Evolutionary conservation across 2,797 vertebrate genomes (phyloP).

Genomic region (Macropodus opercularis): DNA sequence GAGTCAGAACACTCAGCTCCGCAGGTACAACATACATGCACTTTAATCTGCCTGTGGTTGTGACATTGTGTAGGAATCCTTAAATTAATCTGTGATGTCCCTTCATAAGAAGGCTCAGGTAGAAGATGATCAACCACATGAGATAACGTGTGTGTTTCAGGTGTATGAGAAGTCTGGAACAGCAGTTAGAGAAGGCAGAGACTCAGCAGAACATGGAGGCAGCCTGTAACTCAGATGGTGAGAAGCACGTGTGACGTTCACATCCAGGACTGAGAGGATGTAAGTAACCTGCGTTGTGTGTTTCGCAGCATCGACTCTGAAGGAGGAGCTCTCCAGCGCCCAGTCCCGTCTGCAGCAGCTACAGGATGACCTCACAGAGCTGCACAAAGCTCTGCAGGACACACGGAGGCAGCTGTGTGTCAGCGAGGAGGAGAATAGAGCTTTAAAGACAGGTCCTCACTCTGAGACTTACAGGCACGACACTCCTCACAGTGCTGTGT

Average conservation of each 20-base stretch:
- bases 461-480: background rate
- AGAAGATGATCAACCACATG: too few species aligned
- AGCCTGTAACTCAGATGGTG: constrained; percentile 82
- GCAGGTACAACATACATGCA: constrained; percentile 81
- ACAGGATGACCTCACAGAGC: constrained; percentile 83
- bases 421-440: constrained; percentile 74
- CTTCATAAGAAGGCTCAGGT: too few species aligned
- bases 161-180: constrained; percentile 84
- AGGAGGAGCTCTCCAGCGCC: constrained; percentile 81
- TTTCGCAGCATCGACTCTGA: constrained; percentile 76
- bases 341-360: constrained; percentile 81
- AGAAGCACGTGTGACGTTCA: background rate
- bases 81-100: too few species aligned
- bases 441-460: constrained; percentile 80
- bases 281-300: background rate
- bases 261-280: background rate
- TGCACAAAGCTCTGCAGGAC: constrained; percentile 77
- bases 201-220: constrained; percentile 58
- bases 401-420: constrained; percentile 80
- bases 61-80: too few species aligned
- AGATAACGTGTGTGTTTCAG: constrained; percentile 74
- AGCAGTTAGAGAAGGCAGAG: constrained; percentile 81
- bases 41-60: too few species aligned
- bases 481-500: too few species aligned
- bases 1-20: constrained; percentile 86